Percentiles rank a stretch among this genome's conserved stretches.
These are phyloP conservation scores for Athalia cordata DNA, from an alignment of 2,888 invertebrate species.

Conservation along the genomic window DNA sequence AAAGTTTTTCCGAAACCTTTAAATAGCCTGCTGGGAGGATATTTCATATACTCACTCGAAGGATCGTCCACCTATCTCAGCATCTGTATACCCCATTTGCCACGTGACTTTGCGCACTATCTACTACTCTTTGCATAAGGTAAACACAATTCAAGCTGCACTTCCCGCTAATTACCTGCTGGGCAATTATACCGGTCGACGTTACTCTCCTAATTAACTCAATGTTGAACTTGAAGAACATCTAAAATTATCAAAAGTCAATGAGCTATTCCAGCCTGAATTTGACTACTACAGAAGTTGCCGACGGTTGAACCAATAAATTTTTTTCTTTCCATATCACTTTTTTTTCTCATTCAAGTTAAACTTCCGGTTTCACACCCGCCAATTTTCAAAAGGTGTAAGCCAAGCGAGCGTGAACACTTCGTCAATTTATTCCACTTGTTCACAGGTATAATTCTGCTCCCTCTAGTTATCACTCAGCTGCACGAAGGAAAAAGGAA, in stretches of 20 bases:
- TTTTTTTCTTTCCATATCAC: not conserved
- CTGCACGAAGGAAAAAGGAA: too few relatives aligned
- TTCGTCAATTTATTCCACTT: too few relatives aligned
- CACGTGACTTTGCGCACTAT: too few relatives aligned
- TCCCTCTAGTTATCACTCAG: too few relatives aligned
- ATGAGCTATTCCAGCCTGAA: not conserved
- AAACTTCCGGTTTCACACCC: not conserved
- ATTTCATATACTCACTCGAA: not conserved
- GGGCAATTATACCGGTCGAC: not conserved
- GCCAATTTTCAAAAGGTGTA: too few relatives aligned
- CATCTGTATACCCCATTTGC: not conserved
- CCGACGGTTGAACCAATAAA: too few relatives aligned
- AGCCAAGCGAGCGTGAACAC: too few relatives aligned
- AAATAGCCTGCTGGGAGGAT: too few relatives aligned
- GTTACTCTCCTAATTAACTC: not conserved
- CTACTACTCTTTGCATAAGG: conserved; percentile 14
- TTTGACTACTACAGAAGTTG: too few relatives aligned
- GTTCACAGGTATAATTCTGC: too few relatives aligned
- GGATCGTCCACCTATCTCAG: not conserved
- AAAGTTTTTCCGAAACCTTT: too few relatives aligned
- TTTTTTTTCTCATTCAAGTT: not conserved
- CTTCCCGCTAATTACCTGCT: conserved; percentile 4
- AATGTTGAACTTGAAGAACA: not conserved
- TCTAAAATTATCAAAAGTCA: not conserved
- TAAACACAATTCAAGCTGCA: conserved; percentile 1